Conservation (phyloP, 2,113 vertebrate genomes). For the Thryonomys swinderianus region DNA sequence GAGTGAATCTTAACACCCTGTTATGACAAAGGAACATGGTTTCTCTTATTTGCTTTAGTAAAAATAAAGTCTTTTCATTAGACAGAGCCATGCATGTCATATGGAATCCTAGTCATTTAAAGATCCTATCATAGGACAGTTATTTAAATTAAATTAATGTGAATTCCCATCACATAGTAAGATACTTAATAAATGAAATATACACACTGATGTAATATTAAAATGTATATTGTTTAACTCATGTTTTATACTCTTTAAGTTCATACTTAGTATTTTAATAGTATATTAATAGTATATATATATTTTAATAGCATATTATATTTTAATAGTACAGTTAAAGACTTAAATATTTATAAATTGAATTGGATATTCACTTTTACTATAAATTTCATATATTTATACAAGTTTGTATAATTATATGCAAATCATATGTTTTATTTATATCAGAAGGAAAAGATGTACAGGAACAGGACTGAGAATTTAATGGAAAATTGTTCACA, state of each 20-base stretch:
- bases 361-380: slow-evolving; percentile 47
- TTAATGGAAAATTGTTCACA: slow-evolving; percentile 48
- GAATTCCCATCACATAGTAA: slow-evolving; percentile 54
- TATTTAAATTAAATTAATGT: slow-evolving; percentile 49
- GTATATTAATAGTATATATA: too few species aligned
- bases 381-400: not conserved
- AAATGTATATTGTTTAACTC: slow-evolving; percentile 61
- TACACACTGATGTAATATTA: not conserved
- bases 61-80: not conserved
- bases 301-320: too few species aligned
- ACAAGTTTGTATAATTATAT: slow-evolving; percentile 27
- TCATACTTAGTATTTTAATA: too few species aligned
- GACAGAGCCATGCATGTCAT: not conserved
- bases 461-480: slow-evolving; percentile 69
- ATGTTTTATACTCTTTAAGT: slow-evolving; percentile 77
- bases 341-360: slow-evolving; percentile 70
- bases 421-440: slow-evolving; percentile 69
- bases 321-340: slow-evolving; percentile 78
- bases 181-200: slow-evolving; percentile 34
- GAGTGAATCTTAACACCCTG: slow-evolving; percentile 69
- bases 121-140: not conserved
- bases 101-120: not conserved
- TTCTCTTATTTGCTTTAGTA: slow-evolving; percentile 69
- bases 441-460: slow-evolving; percentile 67
- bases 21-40: slow-evolving; percentile 22